These are phyloP conservation scores for Vulpes lagopus DNA, from an alignment of 2,113 vertebrate species.

Conservation along the genomic window DNA sequence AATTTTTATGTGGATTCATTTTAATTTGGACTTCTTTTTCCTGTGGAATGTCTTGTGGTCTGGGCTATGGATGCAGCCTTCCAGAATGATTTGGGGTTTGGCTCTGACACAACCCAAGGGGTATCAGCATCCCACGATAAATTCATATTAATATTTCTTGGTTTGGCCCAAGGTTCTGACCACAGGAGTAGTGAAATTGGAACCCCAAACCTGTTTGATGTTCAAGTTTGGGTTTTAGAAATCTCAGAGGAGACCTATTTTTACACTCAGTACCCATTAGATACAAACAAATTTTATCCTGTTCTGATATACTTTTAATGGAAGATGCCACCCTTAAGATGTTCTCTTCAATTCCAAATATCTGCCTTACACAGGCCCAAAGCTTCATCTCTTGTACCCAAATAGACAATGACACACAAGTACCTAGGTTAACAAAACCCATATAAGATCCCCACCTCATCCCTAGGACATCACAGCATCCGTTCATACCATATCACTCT, in stretches of 20 bases:
- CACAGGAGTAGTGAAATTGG: not conserved
- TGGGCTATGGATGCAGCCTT: not conserved
- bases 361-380: not conserved
- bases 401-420: not conserved
- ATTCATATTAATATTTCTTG: not conserved
- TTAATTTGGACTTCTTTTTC: not conserved
- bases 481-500: not conserved
- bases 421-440: not conserved
- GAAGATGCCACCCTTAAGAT: not conserved
- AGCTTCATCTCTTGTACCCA: not conserved
- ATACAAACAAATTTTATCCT: not conserved
- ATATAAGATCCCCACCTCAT: not conserved
- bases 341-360: not conserved
- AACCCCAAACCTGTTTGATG: not conserved
- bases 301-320: not conserved
- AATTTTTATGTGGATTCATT: not conserved
- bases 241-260: not conserved
- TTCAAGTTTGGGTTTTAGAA: conserved; percentile 18
- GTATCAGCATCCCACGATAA: not conserved
- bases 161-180: not conserved
- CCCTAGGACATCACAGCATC: not conserved
- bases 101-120: not conserved
- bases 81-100: not conserved
- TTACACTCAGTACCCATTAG: not conserved
- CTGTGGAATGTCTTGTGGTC: not conserved